These are phyloP conservation scores for Creontiades dilutus DNA, from an alignment of 2,888 invertebrate genomes.

Conservation along the genomic window DNA sequence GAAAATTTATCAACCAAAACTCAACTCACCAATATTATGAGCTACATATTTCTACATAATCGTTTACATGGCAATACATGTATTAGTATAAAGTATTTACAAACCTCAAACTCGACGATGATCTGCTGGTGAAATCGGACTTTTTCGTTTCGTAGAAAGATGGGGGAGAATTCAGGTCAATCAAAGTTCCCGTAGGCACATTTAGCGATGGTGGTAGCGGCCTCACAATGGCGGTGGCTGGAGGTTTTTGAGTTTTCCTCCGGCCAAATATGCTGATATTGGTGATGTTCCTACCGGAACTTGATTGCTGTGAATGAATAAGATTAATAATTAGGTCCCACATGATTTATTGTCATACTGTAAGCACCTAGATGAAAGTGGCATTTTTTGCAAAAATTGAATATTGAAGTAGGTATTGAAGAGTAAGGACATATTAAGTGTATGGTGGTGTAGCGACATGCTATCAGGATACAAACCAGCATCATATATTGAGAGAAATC, in stretches of 20 bases:
- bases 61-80: too few relatives aligned
- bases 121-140: background rate
- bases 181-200: slow-evolving; percentile 82
- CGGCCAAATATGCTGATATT: slow-evolving; percentile 72
- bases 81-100: slow-evolving; percentile 78
- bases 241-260: slow-evolving; percentile 68
- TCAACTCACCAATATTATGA: too few relatives aligned
- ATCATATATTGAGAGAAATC: too few relatives aligned
- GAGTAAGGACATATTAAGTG: too few relatives aligned
- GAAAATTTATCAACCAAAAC: too few relatives aligned
- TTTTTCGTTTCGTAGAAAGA: slow-evolving; percentile 79
- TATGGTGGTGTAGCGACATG: too few relatives aligned
- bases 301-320: slow-evolving; percentile 4
- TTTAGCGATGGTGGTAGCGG: slow-evolving; percentile 73
- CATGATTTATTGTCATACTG: too few relatives aligned
- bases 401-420: too few relatives aligned
- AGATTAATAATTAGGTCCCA: background rate
- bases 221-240: slow-evolving; percentile 73
- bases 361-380: too few relatives aligned
- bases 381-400: too few relatives aligned
- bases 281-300: slow-evolving; percentile 54
- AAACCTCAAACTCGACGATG: slow-evolving; percentile 86
- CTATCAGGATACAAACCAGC: too few relatives aligned
- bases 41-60: too few relatives aligned
- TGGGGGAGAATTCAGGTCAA: slow-evolving; percentile 86